Evolutionary conservation across 2,888 invertebrate species (phyloP), one percentile per base, ranked within the genome.

Genomic region (Stenurella melanura): DNA sequence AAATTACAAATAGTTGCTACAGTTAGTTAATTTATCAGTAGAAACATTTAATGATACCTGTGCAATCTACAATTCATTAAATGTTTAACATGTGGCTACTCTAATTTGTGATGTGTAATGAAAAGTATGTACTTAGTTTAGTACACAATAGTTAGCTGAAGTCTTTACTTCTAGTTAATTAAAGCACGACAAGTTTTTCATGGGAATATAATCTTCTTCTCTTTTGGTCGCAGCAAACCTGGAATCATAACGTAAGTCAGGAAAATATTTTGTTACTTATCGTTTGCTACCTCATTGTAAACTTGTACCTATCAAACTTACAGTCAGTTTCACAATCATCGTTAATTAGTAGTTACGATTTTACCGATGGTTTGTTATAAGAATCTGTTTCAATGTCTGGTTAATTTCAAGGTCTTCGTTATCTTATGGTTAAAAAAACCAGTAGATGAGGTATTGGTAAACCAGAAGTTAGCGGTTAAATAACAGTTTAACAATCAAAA

Each of bases 161-260:
- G 15, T 50, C 50, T 50, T 50, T 50, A 50, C 50, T 42, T 42
- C 0, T n/a, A n/a, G 42, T 15, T 84, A 84, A 15, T 81, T 84
- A 76, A 84, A 84, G 66, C 84, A 84, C 12, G 82, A 81, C 34
- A 90, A 80, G 81, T 87, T 89, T 88, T 90, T 90, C 90, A 90
- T 89, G 38, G 90, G 90, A 74, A 90, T 89, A 83, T 89, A 89
- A 82, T 89, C 89, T 73, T 86, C 86, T 82, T 89, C 89, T 77
- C 83, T 85, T 84, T 87, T 88, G 67, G 83, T 88, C 80, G 87
- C 87, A 34, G 88, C 83, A 86, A 89, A 89, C 89, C 89, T 89
- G 77, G 73, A 74, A 76, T 54, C 66, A 74, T 38, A 72, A 69
- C 57, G 18, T 61, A 69, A 30, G 50, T 72, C 66, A 74, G 21